Evolutionary conservation across 2,113 vertebrate genomes (phyloP).

Genomic region (Pelvicachromis taeniatus): DNA sequence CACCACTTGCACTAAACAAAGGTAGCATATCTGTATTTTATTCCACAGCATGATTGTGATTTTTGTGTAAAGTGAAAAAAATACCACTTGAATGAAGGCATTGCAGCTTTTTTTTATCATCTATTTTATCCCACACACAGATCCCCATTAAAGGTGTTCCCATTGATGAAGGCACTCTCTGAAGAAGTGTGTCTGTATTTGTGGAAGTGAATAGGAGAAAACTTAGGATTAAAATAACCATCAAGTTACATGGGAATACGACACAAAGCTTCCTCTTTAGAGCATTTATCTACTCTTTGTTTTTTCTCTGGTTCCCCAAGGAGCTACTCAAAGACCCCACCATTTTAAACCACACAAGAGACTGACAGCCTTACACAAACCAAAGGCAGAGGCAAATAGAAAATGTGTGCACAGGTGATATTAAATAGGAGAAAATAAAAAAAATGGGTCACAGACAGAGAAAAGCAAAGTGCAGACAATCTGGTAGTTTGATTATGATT

Average conservation of each 20-base stretch:
- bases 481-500: background rate
- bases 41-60: background rate
- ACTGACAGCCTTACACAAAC: background rate
- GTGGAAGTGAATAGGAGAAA: background rate
- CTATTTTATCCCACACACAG: background rate
- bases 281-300: slow-evolving; percentile 8
- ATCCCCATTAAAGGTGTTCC: background rate
- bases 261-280: slow-evolving; percentile 3
- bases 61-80: background rate
- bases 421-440: background rate
- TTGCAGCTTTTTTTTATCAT: background rate
- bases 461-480: background rate
- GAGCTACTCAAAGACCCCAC: background rate
- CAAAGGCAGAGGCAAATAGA: background rate
- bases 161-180: background rate
- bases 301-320: background rate
- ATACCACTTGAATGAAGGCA: background rate
- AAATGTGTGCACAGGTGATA: background rate
- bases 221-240: slow-evolving; percentile 22
- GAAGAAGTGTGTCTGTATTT: background rate
- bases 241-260: background rate
- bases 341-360: background rate
- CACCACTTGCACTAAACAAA: background rate
- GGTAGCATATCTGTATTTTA: background rate
- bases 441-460: background rate